Evolutionary conservation across 2,888 invertebrate species (phyloP), one percentile per base, ranked within the genome.

Genomic region (Eudasyphora cyanicolor): DNA sequence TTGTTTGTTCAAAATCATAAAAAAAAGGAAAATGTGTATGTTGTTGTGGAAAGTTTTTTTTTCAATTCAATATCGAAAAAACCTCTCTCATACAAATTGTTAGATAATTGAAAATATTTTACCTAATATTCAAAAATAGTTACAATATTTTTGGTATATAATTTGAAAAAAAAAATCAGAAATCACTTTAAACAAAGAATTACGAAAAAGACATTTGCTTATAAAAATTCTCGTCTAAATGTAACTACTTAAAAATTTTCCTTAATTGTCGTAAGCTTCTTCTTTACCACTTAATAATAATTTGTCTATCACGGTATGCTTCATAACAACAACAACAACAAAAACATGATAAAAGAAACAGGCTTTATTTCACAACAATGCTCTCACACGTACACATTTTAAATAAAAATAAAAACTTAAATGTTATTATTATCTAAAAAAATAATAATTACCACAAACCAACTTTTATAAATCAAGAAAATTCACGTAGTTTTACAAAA

Each of bases 341-440:
- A 62, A n/a, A n/a, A n/a, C n/a, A n/a, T n/a, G n/a, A n/a, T n/a
- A n/a, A 64, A 42, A 12, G 17, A 45, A 74, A 42, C 81, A 78
- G 51, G 51, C 67, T 76, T 76, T 24, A 71, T 70, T 42, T 35
- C 32, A 54, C 54, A 38, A 64, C 69, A 69, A 76, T 42, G 78
- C 78, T 80, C 77, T 81, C 67, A 79, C 76, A 81, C 81, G 76
- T 79, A 81, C 84, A 81, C 78, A 67, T 81, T 73, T 69, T 14
- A 51, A 35, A 51, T 51, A 73, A 79, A n/a, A 35, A 70, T 6
- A 69, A 45, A 71, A 71, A 71, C 3, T n/a, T n/a, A n/a, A n/a
- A n/a, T n/a, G n/a, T n/a, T n/a, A n/a, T n/a, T n/a, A n/a, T n/a
- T n/a, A n/a, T n/a, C n/a, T n/a, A n/a, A n/a, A 70, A 29, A 45